Conservation (phyloP, 1,140 invertebrate genomes). For the Drosophila pectinifera region DNA sequence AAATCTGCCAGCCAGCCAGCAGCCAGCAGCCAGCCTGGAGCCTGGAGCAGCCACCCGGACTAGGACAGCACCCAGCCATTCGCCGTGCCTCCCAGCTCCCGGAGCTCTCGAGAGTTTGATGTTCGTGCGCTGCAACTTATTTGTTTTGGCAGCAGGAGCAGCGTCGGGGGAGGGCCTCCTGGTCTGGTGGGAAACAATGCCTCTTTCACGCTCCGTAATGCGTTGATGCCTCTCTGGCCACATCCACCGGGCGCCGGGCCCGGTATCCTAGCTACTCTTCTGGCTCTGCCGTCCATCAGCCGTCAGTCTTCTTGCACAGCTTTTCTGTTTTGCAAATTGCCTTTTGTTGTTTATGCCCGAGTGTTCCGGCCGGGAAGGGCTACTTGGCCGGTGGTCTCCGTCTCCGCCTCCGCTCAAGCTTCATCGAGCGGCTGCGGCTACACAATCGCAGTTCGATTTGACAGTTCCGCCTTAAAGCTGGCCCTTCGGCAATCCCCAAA, state of each 20-base stretch:
- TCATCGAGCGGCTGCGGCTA: not conserved
- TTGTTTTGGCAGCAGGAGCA: slow-evolving; percentile 39
- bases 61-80: not conserved
- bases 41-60: not conserved
- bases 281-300: slow-evolving; percentile 43
- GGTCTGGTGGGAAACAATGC: slow-evolving; percentile 45
- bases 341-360: slow-evolving; percentile 42
- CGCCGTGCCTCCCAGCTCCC: no score
- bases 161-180: not conserved
- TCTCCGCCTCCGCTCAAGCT: no score
- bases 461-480: slow-evolving; percentile 9
- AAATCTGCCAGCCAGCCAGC: slow-evolving; percentile 63
- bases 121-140: slow-evolving; percentile 24
- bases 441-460: slow-evolving; percentile 25
- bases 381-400: not conserved
- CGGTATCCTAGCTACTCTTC: slow-evolving; percentile 8
- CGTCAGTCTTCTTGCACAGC: slow-evolving; percentile 34
- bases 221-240: slow-evolving; percentile 16
- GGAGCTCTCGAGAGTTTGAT: slow-evolving; percentile 28
- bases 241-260: no score
- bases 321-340: slow-evolving; percentile 36
- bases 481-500: not conserved
- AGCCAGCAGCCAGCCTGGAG: slow-evolving; percentile 15
- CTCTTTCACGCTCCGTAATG: slow-evolving; percentile 40
- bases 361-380: not conserved